Percentiles rank a stretch among this genome's conserved stretches.
phyloP scores from a whole-genome alignment of 2,797 vertebrate species.

The Etheostoma nigrum region DNA sequence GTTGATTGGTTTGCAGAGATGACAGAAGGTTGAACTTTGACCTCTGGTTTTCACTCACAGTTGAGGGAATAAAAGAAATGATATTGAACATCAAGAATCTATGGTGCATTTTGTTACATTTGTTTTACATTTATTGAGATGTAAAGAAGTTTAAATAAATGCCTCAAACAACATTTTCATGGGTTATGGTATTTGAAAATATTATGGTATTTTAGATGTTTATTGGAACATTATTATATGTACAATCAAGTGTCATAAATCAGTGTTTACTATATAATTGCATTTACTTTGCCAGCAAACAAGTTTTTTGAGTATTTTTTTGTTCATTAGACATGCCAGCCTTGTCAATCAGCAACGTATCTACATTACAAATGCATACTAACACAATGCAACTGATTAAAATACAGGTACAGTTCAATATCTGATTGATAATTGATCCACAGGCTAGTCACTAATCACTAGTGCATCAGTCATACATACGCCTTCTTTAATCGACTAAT shows the following conservation, averaged over 20 bases:
- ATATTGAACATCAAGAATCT: constrained; percentile 32
- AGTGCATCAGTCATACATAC: background rate
- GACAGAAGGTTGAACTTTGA: constrained; percentile 56
- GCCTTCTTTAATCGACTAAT: background rate
- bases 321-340: background rate
- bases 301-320: constrained; percentile 16
- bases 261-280: constrained; percentile 10
- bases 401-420: constrained; percentile 2
- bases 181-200: constrained; percentile 23
- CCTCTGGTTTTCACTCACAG: constrained; percentile 43
- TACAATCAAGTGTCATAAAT: constrained; percentile 39
- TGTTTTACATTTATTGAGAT: constrained; percentile 67
- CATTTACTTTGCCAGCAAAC: background rate
- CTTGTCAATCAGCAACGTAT: background rate
- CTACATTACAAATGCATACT: background rate
- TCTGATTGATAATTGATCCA: background rate
- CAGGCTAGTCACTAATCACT: background rate
- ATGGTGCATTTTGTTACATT: constrained; percentile 76
- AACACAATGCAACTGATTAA: constrained; percentile 12
- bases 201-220: background rate
- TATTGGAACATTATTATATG: background rate
- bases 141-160: constrained; percentile 71
- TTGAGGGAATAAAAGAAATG: constrained; percentile 18
- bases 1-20: constrained; percentile 40
- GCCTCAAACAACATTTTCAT: constrained; percentile 45